Conservation (phyloP, 2,888 invertebrate species). For the Coelinius sp. region DNA sequence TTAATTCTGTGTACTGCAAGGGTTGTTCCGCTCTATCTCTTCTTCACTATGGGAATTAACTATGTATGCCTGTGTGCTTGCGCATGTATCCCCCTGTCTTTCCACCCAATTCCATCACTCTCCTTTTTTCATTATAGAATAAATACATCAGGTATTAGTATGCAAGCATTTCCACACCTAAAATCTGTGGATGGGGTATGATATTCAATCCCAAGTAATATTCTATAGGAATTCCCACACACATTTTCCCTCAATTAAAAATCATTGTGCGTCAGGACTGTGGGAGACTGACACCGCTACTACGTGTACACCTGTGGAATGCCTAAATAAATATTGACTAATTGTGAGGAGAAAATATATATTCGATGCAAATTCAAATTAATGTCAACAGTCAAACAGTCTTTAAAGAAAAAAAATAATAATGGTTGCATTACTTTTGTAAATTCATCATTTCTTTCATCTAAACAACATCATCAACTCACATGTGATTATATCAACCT, state of each 20-base stretch:
- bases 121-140: neutral
- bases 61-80: conserved; percentile 15
- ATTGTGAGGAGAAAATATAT: neutral
- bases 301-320: conserved; percentile 37
- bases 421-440: no score
- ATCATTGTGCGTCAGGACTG: conserved; percentile 53
- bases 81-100: neutral
- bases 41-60: conserved; percentile 49
- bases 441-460: no score
- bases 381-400: no score
- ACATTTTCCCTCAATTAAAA: conserved; percentile 54
- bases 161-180: conserved; percentile 46
- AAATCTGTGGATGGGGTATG: neutral
- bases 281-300: conserved; percentile 56
- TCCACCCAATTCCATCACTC: neutral
- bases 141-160: conserved; percentile 44
- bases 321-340: conserved; percentile 31
- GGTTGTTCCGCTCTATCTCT: conserved; percentile 53
- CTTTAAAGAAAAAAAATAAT: no score
- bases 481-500: no score
- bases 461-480: no score
- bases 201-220: conserved; percentile 20
- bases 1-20: conserved; percentile 39
- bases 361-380: neutral
- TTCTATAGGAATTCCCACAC: conserved; percentile 54